Evolutionary conservation across 1,140 invertebrate genomes (phyloP).

Genomic region (Megalonaias nervosa): DNA sequence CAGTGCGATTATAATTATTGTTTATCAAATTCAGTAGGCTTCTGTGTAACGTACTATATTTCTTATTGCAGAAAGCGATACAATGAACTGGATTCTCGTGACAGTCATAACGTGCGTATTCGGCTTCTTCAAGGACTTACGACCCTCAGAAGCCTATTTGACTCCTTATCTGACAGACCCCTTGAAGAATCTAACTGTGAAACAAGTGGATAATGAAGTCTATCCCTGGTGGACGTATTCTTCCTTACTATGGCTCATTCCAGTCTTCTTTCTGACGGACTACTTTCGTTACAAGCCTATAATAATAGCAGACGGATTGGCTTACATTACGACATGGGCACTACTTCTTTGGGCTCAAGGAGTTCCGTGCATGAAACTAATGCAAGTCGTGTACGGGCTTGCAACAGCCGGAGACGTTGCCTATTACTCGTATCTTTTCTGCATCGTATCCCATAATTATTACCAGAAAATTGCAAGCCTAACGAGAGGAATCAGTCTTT

Average conservation of each 20-base stretch:
- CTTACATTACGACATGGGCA: slow-evolving; percentile 80
- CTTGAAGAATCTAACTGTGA: slow-evolving; percentile 82
- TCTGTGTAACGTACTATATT: too few relatives aligned
- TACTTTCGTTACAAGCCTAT: slow-evolving; percentile 89
- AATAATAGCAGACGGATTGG: slow-evolving; percentile 81
- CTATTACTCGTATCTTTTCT: slow-evolving; percentile 95
- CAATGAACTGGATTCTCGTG: slow-evolving; percentile 35
- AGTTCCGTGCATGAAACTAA: slow-evolving; percentile 77
- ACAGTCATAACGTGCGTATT: slow-evolving; percentile 81
- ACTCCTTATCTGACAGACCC: slow-evolving; percentile 81
- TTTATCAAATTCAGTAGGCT: too few relatives aligned
- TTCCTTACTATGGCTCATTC: slow-evolving; percentile 80
- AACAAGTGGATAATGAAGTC: slow-evolving; percentile 82
- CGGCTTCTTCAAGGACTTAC: slow-evolving; percentile 86
- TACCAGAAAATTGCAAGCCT: slow-evolving; percentile 87
- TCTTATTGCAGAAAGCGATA: too few relatives aligned
- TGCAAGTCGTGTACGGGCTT: slow-evolving; percentile 81
- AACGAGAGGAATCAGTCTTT: slow-evolving; percentile 80
- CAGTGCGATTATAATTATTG: too few relatives aligned
- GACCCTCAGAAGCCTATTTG: slow-evolving; percentile 87
- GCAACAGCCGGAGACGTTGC: slow-evolving; percentile 88
- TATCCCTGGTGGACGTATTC: slow-evolving; percentile 90
- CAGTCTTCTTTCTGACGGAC: slow-evolving; percentile 89
- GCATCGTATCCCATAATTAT: slow-evolving; percentile 84
- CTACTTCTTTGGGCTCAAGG: slow-evolving; percentile 81